Evolutionary conservation across 37 sponge, comb jelly and placozoan genomes (phyloP), one percentile per base, ranked within the genome.

Genomic region (Halisarca cf. caerulea): DNA sequence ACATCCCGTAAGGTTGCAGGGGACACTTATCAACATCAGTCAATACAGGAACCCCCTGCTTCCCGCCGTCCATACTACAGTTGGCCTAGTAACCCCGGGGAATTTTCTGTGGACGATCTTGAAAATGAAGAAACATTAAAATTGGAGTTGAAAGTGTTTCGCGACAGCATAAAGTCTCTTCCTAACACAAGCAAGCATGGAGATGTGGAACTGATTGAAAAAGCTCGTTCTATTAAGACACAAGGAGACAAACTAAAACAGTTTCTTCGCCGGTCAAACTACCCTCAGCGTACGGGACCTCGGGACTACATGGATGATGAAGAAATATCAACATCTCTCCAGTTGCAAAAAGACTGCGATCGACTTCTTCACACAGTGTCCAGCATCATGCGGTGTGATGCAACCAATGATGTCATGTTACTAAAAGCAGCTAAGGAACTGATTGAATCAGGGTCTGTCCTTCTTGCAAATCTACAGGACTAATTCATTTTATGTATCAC

Each of bases 261-360:
- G 35, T 68, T 34, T 34, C 69, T 68, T 1, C 33, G 30, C 35
- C 7, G 34, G 30, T 68, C 69, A 34, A 34, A 34, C 33, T 68
- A 68, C 69, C 30, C n/a, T 34, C 23, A 59, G n/a, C 35, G 33
- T 34, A 34, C 69, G 30, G 15, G 69, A 34, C 77, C 43, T 7
- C 77, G 77, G 15, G 77, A 74, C 77, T 21, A 39, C 41, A 23
- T 74, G 42, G 77, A 74, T 24, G 45, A 40, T 24, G 77, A 74
- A 41, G 77, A 39, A 74, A 37, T 74, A 44, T 37, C 77, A 15
- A 37, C 7, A 24, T 4, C n/a, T 20, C 77, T 74, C n/a, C 77
- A 74, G 44, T 44, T 74, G 2, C 42, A 44, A n/a, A 74, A 74
- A 39, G 77, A 74, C 18, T 74, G 45, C 25, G 42, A 74, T 43